Base-by-base conservation (phyloP, 2,888 invertebrate genomes). In the Phrixothrix hirtus region DNA sequence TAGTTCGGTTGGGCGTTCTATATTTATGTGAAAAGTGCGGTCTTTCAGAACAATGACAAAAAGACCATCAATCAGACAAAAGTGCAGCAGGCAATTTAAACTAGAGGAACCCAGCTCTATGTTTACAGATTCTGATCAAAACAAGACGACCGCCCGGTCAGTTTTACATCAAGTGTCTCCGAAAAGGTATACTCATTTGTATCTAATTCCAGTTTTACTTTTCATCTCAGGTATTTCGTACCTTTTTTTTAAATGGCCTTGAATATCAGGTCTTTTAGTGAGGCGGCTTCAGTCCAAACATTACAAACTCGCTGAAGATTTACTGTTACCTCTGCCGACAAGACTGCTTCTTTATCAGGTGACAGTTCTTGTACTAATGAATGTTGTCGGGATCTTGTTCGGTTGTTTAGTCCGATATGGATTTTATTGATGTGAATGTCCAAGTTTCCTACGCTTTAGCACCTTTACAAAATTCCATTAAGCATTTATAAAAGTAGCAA, bases 331-430 rank as follows among this genome's bases (percentile, higher is more conserved):
- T 66, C 64, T 63, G 68, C 70, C 72, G 70, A 70, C 72, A 72
- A 70, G 68, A 69, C 66, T 69, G 71, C 71, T 68, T 69, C 66
- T 71, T 72, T 72, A 72, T 72, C 71, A 70, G 71, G 71, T 72
- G 71, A 72, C 71, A 71, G 69, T 71, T 71, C 68, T 68, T 68
- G 68, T 72, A 71, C 70, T 72, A 72, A 72, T 72, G 71, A 72
- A 71, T 72, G 71, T 71, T 71, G 69, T 69, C 67, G 64, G 68
- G 68, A 67, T 62, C 70, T 66, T 66, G 67, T 70, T 66, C 63
- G 60, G 60, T 65, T 66, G 62, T 62, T 55, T 53, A 36, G 53
- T 43, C 53, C 44, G 54, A 54, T 54, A 54, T 54, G 54, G 54
- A 43, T 54, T 54, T 52, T 52, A 52, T 52, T 46, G 46, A 52